Percentiles rank a stretch among this genome's conserved stretches.
phyloP scores from a whole-genome alignment of 2,113 vertebrate species.

The Lathamus discolor region DNA sequence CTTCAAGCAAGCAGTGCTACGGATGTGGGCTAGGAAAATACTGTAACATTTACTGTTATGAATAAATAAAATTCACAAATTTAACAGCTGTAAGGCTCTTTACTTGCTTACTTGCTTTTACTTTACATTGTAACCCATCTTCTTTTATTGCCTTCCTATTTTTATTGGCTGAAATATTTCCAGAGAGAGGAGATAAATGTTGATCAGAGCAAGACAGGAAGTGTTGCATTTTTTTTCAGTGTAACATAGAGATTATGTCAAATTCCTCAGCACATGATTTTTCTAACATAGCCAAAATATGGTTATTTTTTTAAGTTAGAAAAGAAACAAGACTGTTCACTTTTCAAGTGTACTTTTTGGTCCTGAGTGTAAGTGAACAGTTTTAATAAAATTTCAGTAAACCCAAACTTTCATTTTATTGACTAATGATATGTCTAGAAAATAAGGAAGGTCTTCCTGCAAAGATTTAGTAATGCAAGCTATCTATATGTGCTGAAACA shows the following conservation, averaged over 20 bases:
- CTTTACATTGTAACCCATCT: background rate
- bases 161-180: background rate
- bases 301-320: background rate
- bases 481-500: background rate
- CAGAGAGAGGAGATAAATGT: background rate
- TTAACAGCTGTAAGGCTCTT: background rate
- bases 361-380: background rate
- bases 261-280: background rate
- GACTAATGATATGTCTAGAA: background rate
- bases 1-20: background rate
- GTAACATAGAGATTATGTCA: background rate
- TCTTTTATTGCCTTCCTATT: background rate
- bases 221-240: background rate
- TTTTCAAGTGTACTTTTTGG: background rate
- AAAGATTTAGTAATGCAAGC: background rate
- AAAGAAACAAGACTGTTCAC: background rate
- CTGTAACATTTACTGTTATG: background rate
- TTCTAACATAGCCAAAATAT: background rate
- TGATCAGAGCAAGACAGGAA: background rate
- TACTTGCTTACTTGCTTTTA: background rate
- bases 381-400: background rate
- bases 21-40: background rate
- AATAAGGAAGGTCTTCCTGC: background rate
- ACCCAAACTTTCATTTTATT: background rate
- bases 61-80: constrained; percentile 29